A percentile compares a stretch with the other conserved stretches of the same genome.
Evolutionary conservation across 2,113 vertebrate genomes (phyloP).

Genomic region (Actinemys pallida): DNA sequence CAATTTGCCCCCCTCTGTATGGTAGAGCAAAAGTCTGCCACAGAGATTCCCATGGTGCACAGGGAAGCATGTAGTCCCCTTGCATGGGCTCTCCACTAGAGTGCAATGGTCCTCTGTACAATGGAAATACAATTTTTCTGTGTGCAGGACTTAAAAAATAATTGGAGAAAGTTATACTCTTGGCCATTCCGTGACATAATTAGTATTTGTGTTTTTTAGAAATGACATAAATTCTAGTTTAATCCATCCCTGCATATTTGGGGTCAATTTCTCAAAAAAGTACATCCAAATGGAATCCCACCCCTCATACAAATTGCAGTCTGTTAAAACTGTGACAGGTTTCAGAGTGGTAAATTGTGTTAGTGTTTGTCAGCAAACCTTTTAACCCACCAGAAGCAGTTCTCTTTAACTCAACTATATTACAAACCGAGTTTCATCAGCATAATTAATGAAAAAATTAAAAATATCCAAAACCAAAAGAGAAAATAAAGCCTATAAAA

Average conservation of each 20-base stretch:
- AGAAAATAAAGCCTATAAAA: background rate
- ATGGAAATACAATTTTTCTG: background rate
- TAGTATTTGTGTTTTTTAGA: background rate
- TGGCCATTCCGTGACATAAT: background rate
- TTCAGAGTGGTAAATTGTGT: background rate
- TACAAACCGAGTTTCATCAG: background rate
- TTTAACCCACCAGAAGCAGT: background rate
- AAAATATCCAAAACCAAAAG: background rate
- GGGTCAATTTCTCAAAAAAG: background rate
- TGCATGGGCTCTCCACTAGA: background rate
- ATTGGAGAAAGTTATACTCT: background rate
- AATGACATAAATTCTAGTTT: background rate
- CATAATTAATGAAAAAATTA: background rate
- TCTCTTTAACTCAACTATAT: background rate
- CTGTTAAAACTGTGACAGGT: background rate
- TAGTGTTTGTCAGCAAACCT: background rate
- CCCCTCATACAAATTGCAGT: background rate
- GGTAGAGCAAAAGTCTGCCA: background rate
- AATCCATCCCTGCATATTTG: background rate
- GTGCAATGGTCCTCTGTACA: rapidly evolving
- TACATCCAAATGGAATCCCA: background rate
- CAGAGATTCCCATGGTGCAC: background rate
- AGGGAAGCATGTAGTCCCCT: background rate
- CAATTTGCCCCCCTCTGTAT: background rate
- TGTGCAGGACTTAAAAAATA: background rate